A percentile compares a stretch with the other conserved stretches of the same genome.
Conservation (phyloP, 30 jellyfish, hydroid and myxozoan genomes). For the Cassiopea andromeda region DNA sequence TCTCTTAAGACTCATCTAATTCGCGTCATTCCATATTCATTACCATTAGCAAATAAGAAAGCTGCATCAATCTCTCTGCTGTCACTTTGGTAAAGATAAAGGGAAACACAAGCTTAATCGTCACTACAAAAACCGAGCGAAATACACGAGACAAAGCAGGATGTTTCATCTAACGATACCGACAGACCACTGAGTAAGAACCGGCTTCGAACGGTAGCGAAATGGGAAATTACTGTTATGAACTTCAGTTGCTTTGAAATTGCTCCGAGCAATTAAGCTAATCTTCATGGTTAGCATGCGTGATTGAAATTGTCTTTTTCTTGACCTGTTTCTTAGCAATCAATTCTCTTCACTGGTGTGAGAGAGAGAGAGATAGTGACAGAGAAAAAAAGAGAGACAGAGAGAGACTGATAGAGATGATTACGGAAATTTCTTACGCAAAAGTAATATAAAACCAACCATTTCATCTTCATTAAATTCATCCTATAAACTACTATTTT, state of each 20-base stretch:
- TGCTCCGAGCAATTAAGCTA: not conserved
- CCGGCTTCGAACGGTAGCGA: not conserved
- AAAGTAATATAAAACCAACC: too few relatives aligned
- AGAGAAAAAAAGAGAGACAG: too few relatives aligned
- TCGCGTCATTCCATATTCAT: constrained; percentile 16
- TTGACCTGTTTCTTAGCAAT: not conserved
- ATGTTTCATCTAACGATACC: not conserved
- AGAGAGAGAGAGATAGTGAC: not conserved
- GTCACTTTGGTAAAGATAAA: not conserved
- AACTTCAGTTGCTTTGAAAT: not conserved
- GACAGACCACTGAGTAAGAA: not conserved
- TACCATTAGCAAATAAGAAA: not conserved
- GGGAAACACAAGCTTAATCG: not conserved
- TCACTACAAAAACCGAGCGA: not conserved
- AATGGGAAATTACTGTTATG: not conserved
- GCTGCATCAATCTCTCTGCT: not conserved
- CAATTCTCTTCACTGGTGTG: not conserved
- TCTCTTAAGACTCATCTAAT: not conserved
- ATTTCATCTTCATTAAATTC: too few relatives aligned
- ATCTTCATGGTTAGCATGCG: not conserved
- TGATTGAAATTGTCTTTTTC: not conserved
- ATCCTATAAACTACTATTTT: too few relatives aligned
- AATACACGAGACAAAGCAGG: not conserved
- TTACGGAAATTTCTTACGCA: too few relatives aligned
- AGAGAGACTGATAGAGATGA: too few relatives aligned